Evolutionary conservation across 2,797 vertebrate species (phyloP), one percentile per base, ranked within the genome.

Genomic region (Myotis myotis): DNA sequence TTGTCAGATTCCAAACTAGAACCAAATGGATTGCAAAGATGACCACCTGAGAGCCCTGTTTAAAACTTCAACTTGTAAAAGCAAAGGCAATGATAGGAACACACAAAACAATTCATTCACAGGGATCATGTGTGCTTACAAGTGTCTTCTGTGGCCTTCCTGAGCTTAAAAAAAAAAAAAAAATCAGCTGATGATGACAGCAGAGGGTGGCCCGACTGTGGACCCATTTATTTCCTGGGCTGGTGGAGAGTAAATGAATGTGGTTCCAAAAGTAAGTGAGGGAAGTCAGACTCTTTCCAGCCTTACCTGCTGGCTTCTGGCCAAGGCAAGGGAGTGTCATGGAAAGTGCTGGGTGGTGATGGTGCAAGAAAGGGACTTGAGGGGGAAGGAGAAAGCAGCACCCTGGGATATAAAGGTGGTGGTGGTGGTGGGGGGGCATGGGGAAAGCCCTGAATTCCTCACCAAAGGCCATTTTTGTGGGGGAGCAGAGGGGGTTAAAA

Each of bases 311-410:
- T 51, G 92, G 93, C 97, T 96, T 97, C 96, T 82, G 93, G 88
- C 94, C 93, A 88, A 87, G 93, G 97, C 12, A 94, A 94, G 93
- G 84, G 96, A 95, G 96, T 95, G 87, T 95, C 94, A 94, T 49
- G 83, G 82, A 72, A 38, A 30, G 82, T 33, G 62, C 0, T 6
- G 86, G 89, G 84, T 64, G 33, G 66, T 84, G 72, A 55, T 1
- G 49, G 89, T 87, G 70, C 25, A 30, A 76, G 49, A 79, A 44
- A 62, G 41, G 92, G 78, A 25, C 38, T 62, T 71, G 80, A 78
- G 76, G 93, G 80, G 90, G 79, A 96, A 96, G 97, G 96, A 89
- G 91, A 98, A 97, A 98, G 98, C 98, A 98, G 98, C 98, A 98
- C 81, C 98, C 98, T 97, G 75, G 93, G 80, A 96, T 96, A 96